A percentile compares a stretch with the other conserved stretches of the same genome.
Evolutionary conservation across 1,140 invertebrate genomes (phyloP).

Genomic region (Schlechtendalia chinensis): DNA sequence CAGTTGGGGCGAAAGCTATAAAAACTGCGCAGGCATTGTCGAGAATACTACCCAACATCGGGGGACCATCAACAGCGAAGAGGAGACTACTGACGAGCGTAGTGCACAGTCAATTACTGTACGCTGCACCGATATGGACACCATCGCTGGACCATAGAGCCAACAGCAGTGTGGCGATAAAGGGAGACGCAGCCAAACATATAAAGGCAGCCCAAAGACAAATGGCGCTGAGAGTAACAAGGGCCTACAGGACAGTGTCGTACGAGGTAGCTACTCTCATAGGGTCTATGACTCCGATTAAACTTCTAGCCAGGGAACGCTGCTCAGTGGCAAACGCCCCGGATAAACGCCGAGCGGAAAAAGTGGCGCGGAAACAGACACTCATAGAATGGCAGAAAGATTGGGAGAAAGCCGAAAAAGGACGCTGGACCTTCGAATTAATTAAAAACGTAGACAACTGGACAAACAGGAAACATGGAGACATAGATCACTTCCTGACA

Average conservation of each 20-base stretch:
- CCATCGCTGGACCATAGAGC: not conserved
- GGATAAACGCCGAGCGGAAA: not conserved
- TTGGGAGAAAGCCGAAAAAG: too few relatives aligned
- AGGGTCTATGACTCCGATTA: too few relatives aligned
- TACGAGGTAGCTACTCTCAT: too few relatives aligned
- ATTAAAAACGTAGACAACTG: not conserved
- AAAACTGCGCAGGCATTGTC: not conserved
- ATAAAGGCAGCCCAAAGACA: not conserved
- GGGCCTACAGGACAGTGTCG: not conserved
- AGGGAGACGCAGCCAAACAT: not conserved
- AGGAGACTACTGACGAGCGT: not conserved
- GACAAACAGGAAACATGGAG: not conserved
- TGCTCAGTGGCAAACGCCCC: not conserved
- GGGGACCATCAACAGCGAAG: not conserved
- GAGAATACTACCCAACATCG: not conserved
- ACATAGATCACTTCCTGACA: not conserved
- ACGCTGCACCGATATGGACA: too few relatives aligned
- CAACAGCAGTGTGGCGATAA: not conserved
- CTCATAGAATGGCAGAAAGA: too few relatives aligned
- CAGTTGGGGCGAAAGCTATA: not conserved
- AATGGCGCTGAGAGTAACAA: not conserved
- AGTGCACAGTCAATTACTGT: not conserved
- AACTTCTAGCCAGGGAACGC: too few relatives aligned
- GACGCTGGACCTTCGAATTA: not conserved
- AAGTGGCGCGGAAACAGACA: too few relatives aligned